Percentiles rank a stretch among this genome's conserved stretches.
These are phyloP conservation scores for Rhinichthys osculus DNA, from an alignment of 2,797 vertebrate species.

Conservation along the genomic window DNA sequence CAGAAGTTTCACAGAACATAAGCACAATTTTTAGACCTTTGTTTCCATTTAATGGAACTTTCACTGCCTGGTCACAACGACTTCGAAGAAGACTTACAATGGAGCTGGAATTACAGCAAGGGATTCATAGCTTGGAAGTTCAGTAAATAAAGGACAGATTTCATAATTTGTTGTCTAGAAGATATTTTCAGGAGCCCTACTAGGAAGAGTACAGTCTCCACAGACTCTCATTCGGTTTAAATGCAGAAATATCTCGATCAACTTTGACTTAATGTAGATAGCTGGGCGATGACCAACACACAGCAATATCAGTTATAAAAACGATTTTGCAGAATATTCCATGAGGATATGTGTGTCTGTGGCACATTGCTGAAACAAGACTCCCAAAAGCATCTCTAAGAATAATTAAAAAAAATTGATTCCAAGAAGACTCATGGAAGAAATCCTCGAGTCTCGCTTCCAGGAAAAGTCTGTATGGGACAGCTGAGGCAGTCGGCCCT, in stretches of 20 bases:
- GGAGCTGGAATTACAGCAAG: neutral
- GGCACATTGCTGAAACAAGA: constrained; percentile 37
- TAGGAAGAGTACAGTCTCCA: neutral
- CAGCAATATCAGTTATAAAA: constrained; percentile 6
- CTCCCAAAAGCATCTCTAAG: constrained; percentile 28
- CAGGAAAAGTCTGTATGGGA: constrained; percentile 10
- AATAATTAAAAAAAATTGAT: constrained; percentile 23
- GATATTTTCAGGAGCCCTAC: constrained; percentile 7
- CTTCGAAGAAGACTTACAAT: neutral
- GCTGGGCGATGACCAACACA: neutral
- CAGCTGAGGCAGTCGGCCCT: constrained; percentile 3
- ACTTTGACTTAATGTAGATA: constrained; percentile 26
- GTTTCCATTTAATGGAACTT: neutral
- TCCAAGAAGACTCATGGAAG: constrained; percentile 39
- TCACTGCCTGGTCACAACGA: neutral
- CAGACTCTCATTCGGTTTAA: constrained; percentile 1
- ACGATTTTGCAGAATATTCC: neutral
- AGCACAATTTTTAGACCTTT: neutral
- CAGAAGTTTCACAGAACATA: neutral
- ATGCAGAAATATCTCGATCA: constrained; percentile 13
- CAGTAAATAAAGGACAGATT: neutral
- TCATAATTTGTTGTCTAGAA: constrained; percentile 17
- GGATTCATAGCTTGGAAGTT: neutral
- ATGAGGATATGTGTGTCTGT: neutral
- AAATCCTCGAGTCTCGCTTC: constrained; percentile 32